Base-by-base conservation (phyloP, 1,140 invertebrate genomes). In the Hirudo medicinalis region DNA sequence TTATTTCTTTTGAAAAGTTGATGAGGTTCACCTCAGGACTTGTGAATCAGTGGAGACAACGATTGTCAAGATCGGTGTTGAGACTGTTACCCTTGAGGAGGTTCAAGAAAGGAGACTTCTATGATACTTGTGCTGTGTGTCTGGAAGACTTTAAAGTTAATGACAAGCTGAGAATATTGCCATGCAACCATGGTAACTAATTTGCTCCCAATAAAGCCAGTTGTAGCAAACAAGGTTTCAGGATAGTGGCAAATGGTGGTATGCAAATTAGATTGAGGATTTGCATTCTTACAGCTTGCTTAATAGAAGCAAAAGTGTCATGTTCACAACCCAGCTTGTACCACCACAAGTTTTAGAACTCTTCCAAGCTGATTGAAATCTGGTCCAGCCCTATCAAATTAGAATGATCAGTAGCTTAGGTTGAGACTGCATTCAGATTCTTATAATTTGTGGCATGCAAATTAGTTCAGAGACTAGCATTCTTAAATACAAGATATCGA, bases 101-200 rank as follows among this genome's bases (percentile, higher is more conserved):
- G 40, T 68, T 68, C 27, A 68, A 68, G 67, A 68, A 68, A 3
- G 60, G 60, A 25, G 60, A 63, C 29, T 13, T 20, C 9, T 63
- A 27, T 32, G 60, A 63, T 27, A 32, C 60, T 32, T 63, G 60
- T 63, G 60, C 60, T 25, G 29, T 63, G 22, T 63, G 60, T 63
- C 22, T 63, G 29, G 60, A 63, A 20, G 60, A 63, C 29, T 63
- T 27, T 32, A 25, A 63, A 63, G 60, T 63, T 32, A 32, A 32
- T 63, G 60, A 63, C 4, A 63, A 32, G 29, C 29, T 63, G 60
- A 63, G 60, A 63, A 63, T 63, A 25, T 63, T 63, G 60, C 60
- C 60, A 9, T 63, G 60, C 29, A 32, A 25, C 29, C 60, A 63
- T 32, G 60, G 60, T 63, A 63, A 25, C 13, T 63, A 63, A 32